phyloP scores from a whole-genome alignment of 1,140 invertebrate genomes.

The Onthophagus taurus region DNA sequence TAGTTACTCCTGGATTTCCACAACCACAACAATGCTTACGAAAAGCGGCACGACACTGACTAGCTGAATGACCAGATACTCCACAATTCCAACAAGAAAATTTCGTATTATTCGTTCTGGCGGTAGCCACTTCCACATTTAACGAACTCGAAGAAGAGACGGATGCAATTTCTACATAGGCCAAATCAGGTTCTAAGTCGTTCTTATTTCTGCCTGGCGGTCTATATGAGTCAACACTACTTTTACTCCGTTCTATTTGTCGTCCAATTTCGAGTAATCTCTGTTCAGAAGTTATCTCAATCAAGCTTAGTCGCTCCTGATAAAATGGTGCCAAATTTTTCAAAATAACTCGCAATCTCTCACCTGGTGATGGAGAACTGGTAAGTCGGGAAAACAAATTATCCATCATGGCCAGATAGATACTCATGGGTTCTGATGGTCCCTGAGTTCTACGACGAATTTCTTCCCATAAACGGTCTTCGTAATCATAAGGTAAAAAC shows the following conservation, averaged over 20 bases:
- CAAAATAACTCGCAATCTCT: too few species aligned
- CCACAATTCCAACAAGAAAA: too few species aligned
- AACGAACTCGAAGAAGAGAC: too few species aligned
- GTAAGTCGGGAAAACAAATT: conserved; percentile 28
- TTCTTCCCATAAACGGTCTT: conserved; percentile 23
- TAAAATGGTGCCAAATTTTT: conserved; percentile 24
- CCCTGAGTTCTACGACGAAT: conserved; percentile 26
- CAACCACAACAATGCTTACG: too few species aligned
- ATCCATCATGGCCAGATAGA: conserved; percentile 26
- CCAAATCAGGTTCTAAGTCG: not conserved
- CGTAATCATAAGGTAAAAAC: conserved; percentile 24
- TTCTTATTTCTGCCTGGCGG: not conserved
- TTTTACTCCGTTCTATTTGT: not conserved
- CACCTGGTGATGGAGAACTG: too few species aligned
- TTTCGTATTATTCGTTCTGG: too few species aligned
- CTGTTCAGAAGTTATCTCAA: not conserved
- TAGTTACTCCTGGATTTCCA: too few species aligned
- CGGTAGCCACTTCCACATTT: too few species aligned
- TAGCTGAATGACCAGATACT: too few species aligned
- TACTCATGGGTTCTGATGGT: conserved; percentile 22
- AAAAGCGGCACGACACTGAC: too few species aligned
- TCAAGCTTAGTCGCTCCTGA: not conserved
- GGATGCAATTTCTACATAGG: too few species aligned
- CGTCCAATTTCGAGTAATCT: not conserved
- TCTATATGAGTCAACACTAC: not conserved